A percentile compares a stretch with the other conserved stretches of the same genome.
These are phyloP conservation scores for Eucidaris tribuloides DNA, from an alignment of 35 echinoderm and acorn worm genomes.

Conservation along the genomic window DNA sequence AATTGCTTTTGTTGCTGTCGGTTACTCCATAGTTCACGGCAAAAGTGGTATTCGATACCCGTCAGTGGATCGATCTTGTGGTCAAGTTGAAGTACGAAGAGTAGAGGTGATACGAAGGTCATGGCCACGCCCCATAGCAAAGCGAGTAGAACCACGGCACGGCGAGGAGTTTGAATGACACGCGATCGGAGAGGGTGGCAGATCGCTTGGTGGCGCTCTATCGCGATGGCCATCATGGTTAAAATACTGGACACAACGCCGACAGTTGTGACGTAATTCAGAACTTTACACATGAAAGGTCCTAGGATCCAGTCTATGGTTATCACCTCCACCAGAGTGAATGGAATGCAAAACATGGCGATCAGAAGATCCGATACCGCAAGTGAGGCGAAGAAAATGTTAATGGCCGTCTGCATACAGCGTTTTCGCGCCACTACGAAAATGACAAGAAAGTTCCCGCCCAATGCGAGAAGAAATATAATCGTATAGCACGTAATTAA, in stretches of 20 bases:
- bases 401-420: slow-evolving; percentile 83
- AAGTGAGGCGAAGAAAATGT: slow-evolving; percentile 76
- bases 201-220: slow-evolving; percentile 88
- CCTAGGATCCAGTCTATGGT: slow-evolving; percentile 90
- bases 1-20: slow-evolving; percentile 50
- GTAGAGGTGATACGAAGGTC: slow-evolving; percentile 55
- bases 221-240: slow-evolving; percentile 75
- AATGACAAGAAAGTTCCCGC: slow-evolving; percentile 76
- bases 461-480: slow-evolving; percentile 64
- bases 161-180: slow-evolving; percentile 67
- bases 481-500: slow-evolving; percentile 58
- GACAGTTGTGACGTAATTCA: slow-evolving; percentile 78
- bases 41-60: slow-evolving; percentile 59
- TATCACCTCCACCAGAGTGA: slow-evolving; percentile 70
- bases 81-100: slow-evolving; percentile 46
- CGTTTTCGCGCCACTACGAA: slow-evolving; percentile 56
- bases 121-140: slow-evolving; percentile 62
- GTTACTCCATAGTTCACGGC: slow-evolving; percentile 57
- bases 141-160: slow-evolving; percentile 48
- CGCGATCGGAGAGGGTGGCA: slow-evolving; percentile 72
- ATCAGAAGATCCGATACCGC: slow-evolving; percentile 84
- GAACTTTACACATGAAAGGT: slow-evolving; percentile 77
- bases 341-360: slow-evolving; percentile 74
- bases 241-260: slow-evolving; percentile 74
- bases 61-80: slow-evolving; percentile 28